A percentile compares a stretch with the other conserved stretches of the same genome.
Evolutionary conservation across 2,797 vertebrate species (phyloP).

Genomic region (Brachyalestes nurse): DNA sequence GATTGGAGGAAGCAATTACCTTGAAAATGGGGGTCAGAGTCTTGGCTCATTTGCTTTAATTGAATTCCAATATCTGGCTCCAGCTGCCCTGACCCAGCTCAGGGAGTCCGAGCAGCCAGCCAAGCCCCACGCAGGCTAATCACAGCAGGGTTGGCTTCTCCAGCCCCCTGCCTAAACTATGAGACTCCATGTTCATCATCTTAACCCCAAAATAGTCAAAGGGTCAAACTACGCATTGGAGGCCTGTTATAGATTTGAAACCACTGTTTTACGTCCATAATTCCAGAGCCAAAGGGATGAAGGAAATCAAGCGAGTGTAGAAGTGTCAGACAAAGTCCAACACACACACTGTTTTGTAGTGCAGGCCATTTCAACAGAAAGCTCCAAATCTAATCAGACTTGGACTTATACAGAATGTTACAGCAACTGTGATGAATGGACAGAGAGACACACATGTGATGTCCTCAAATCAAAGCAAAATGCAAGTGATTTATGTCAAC

Average conservation of each 20-base stretch:
- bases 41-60: constrained; percentile 82
- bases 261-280: neutral
- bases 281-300: neutral
- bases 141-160: constrained; percentile 59
- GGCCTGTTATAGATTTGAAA: neutral
- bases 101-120: constrained; percentile 70
- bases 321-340: neutral
- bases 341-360: neutral
- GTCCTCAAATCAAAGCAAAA: constrained; percentile 9
- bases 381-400: no score
- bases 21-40: constrained; percentile 82
- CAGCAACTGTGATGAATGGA: no score
- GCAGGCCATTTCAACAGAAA: no score
- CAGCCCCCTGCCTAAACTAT: constrained; percentile 16
- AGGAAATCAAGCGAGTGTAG: neutral
- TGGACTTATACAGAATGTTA: no score
- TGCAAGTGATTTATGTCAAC: neutral
- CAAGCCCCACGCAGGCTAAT: constrained; percentile 60
- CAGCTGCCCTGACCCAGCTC: constrained; percentile 62
- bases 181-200: constrained; percentile 47
- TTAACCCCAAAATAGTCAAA: constrained; percentile 25
- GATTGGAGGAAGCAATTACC: constrained; percentile 84
- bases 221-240: constrained; percentile 24
- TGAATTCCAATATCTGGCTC: constrained; percentile 86
- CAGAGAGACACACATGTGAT: neutral